These are phyloP conservation scores for Galerucella calmariensis DNA, from an alignment of 2,888 invertebrate genomes.

Conservation along the genomic window DNA sequence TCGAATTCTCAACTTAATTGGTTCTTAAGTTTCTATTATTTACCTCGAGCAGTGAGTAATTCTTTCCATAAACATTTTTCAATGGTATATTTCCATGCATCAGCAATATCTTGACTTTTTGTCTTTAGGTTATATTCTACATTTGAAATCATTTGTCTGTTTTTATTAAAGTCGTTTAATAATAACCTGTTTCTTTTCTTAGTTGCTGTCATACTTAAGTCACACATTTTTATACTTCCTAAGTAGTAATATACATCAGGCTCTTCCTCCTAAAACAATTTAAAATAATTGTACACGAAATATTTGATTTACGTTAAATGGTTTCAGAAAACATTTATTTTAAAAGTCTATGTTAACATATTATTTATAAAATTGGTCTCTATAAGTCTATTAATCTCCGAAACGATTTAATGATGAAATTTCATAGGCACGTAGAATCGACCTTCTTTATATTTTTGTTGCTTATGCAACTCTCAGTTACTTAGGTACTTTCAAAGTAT, in stretches of 20 bases:
- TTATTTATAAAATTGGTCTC: no score
- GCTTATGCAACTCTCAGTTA: no score
- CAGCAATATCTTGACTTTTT: slow-evolving; percentile 41
- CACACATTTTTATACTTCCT: slow-evolving; percentile 45
- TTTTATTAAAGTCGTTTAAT: slow-evolving; percentile 46
- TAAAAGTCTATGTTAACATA: background rate
- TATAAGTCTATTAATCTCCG: no score
- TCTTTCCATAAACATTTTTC: slow-evolving; percentile 49
- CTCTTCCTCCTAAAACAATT: slow-evolving; percentile 70
- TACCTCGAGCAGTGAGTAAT: slow-evolving; percentile 44
- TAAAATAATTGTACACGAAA: background rate
- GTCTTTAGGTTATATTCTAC: slow-evolving; percentile 45
- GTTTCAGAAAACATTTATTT: background rate
- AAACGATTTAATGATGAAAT: no score
- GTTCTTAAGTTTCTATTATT: slow-evolving; percentile 2
- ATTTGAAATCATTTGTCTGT: slow-evolving; percentile 38
- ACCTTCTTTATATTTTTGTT: no score
- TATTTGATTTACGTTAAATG: background rate
- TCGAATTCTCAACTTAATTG: background rate
- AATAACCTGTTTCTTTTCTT: slow-evolving; percentile 40
- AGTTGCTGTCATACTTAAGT: slow-evolving; percentile 43
- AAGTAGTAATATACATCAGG: slow-evolving; percentile 47
- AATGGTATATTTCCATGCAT: slow-evolving; percentile 45
- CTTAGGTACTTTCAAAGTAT: no score
- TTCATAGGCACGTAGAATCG: no score